Base-by-base conservation (phyloP, 2,113 vertebrate genomes). In the Mystacornis crossleyi region DNA sequence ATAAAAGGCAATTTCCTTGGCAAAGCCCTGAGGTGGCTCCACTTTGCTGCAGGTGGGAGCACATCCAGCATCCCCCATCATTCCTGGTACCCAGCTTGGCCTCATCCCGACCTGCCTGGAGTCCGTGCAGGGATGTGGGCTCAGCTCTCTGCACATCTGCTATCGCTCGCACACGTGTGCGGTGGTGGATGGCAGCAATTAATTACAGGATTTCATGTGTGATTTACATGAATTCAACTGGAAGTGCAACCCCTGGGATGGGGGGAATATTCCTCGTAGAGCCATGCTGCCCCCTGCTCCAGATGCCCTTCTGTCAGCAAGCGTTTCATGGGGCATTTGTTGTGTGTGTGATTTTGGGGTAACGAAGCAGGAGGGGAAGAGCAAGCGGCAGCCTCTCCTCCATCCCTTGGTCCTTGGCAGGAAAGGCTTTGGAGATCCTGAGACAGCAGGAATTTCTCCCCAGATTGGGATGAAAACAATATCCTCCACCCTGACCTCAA, bases 81-180 rank as follows among this genome's bases (percentile, higher is more conserved):
- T 8, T 10, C 0, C 10, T 60, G 86, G 71, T 48, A 16, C 34
- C 64, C 3, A 2, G 34, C 18, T 10, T 17, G 79, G 60, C 42
- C 47, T 70, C 70, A 48, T 29, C 79, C 71, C 2, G 1, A 9
- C 51, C 66, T 54, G 31, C 28, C 74, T 79, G 71, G 47, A 5
- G n/a, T 4, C 38, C 16, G 21, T 18, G 66, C 6, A n/a, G 20
- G 75, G 80, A 17, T 20, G 75, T 7, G 67, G 64, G 81, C 45
- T 89, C 71, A 57, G 79, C 40, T 28, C 62, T 28, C n/a, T 11
- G 3, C n/a, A n/a, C 5, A 0, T 10, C 88, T 69, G 78, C 54
- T 13, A 1, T 6, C 0, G 1, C 65, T 71, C 1, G 0, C 8
- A 2, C 36, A 16, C 0, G 0, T 15, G 20, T 6, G 20, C 2